Base-by-base conservation (phyloP, 2,797 vertebrate species). In the Chelon labrosus region DNA sequence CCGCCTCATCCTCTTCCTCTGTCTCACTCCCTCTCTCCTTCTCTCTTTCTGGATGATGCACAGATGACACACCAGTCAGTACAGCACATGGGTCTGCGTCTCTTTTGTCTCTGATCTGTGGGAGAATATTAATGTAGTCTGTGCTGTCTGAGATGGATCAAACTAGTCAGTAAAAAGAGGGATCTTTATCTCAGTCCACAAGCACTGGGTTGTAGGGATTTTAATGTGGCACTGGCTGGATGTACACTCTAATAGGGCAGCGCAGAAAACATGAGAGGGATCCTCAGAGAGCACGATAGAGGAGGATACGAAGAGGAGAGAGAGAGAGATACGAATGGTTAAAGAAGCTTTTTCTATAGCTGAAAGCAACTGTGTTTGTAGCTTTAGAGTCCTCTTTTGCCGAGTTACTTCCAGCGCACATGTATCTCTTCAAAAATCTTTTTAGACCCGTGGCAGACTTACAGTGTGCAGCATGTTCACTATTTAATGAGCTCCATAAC, bases 1-100 rank as follows among this genome's bases (percentile, higher is more conserved):
- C 79, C 62, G 37, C 81, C 82, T 85, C 69, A 65, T 58, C 59
- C 37, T 41, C 37, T 54, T 17, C 58, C 22, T 54, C 66, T 67
- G 72, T 60, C 44, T 31, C 41, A 25, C 41, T 49, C 31, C 60
- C 54, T 79, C 52, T 56, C 31, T 70, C 47, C 60, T 11, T 35
- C 59, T 35, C 1, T 65, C 72, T 85, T 79, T 85, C 75, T 82
- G 77, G 74, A 85, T 75, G 85, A 86, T 87, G 81, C 73, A 68
- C 79, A 80, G 71, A 89, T 87, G 88, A 91, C 86, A 91, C 70
- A 83, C 79, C 82, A 89, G 87, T 80, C 86, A 81, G 71, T 73
- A 56, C 80, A 74, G 82, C 80, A 75, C 85, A 85, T 77, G 80
- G 75, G 73, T 89, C 79, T 63, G 65, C 67, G 56, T 66, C 73